Percentiles rank a stretch among this genome's conserved stretches.
Evolutionary conservation across 1,140 invertebrate genomes (phyloP).

Genomic region (Scaptodrosophila lebanonensis): DNA sequence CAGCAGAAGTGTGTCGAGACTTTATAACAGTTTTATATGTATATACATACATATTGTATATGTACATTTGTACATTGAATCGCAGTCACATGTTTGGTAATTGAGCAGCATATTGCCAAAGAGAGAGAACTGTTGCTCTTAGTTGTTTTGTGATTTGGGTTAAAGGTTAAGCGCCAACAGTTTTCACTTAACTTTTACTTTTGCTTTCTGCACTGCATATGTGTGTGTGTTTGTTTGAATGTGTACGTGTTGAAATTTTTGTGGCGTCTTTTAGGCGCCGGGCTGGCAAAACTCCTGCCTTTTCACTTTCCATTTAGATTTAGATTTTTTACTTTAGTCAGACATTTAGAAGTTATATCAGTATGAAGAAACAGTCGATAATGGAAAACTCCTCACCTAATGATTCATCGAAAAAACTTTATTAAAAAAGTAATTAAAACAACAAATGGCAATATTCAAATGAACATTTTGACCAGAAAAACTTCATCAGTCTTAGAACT

Average conservation of each 20-base stretch:
- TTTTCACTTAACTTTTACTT: conserved; percentile 70
- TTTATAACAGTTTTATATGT: conserved; percentile 41
- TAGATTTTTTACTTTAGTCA: too few species aligned
- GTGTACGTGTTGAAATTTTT: conserved; percentile 10
- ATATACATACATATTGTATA: conserved; percentile 4
- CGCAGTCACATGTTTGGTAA: neutral
- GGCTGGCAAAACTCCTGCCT: conserved; percentile 2
- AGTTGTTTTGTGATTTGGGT: conserved; percentile 59
- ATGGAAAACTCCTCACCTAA: too few species aligned
- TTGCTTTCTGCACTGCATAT: conserved; percentile 19
- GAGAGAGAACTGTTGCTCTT: conserved; percentile 59
- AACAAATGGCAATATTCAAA: too few species aligned
- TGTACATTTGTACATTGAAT: conserved; percentile 24
- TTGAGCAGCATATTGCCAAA: conserved; percentile 20
- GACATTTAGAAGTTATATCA: too few species aligned
- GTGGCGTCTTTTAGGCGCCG: conserved; percentile 67
- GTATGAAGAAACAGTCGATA: too few species aligned
- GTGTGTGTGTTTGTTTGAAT: conserved; percentile 17
- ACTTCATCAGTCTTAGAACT: too few species aligned
- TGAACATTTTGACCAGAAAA: too few species aligned
- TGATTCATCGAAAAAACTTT: too few species aligned
- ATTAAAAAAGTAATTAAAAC: too few species aligned
- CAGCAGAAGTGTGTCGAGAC: conserved; percentile 6
- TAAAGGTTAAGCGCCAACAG: conserved; percentile 62
- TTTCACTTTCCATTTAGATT: too few species aligned